Evolutionary conservation across 2,888 invertebrate genomes (phyloP), one percentile per base, ranked within the genome.

Genomic region (Pecten maximus): DNA sequence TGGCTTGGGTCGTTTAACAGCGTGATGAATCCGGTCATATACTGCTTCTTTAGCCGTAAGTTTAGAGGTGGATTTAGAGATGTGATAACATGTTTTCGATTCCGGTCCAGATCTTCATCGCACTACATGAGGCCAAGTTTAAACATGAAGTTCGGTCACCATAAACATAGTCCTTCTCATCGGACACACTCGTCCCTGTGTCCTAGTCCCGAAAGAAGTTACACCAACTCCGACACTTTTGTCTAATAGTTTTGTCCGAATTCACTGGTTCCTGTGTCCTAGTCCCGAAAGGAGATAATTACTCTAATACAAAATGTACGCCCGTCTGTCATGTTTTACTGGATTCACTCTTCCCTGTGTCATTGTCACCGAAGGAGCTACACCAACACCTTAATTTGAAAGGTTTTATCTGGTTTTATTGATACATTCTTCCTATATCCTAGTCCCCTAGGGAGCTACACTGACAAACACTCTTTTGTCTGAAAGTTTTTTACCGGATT

Each of bases 1-100:
- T 99, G 99, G 99, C 97, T 99, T 88, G 99, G 99, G 2, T 98
- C 98, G 0, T 98, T 99, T 35, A 99, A 99, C 97, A 98, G 98
- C 39, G 99, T 99, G 97, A 99, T 99, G 96, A 99, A 99, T 97
- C 99, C 99, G 0, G 98, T 99, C 92, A 97, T 99, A 91, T 99
- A 99, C 97, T 98, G 99, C 2, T 99, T 99, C 97, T 99, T 99
- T 97, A 99, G 99, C 97, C 98, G 98, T 96, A 99, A 99, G 97
- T 99, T 98, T 96, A 97, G 99, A 2, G 98, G 98, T 91, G 99
- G 99, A 6, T 99, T 99, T 96, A 92, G 93, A 35, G 93, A 94
- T 40, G 90, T 94, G 4, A 91, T 92, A 35, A 90, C 90, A 15
- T 93, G 94, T 48, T 92, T 40, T 86, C 74, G 74, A 35, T 74